Percentiles rank a stretch among this genome's conserved stretches.
These are phyloP conservation scores for Montipora cactus DNA, from an alignment of 64 coral and sea anemone species.

Conservation along the genomic window DNA sequence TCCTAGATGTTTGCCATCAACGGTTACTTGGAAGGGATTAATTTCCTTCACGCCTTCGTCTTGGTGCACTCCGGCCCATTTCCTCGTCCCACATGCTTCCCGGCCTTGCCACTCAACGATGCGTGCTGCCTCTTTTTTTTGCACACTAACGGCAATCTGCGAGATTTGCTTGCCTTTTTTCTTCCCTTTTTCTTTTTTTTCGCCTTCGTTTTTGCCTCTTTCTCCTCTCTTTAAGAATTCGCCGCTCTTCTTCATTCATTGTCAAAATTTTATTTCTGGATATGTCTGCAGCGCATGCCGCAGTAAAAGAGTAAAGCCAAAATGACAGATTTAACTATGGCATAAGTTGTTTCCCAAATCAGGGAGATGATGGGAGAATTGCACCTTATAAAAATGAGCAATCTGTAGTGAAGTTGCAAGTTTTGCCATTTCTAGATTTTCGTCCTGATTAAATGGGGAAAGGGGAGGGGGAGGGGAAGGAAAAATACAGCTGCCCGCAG, in stretches of 20 bases:
- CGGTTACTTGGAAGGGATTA: background rate
- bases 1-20: background rate
- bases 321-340: background rate
- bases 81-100: background rate
- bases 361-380: background rate
- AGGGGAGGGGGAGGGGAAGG: no score
- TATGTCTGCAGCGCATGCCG: no score
- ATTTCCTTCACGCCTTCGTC: constrained; percentile 28
- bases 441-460: no score
- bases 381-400: no score
- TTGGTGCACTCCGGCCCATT: background rate
- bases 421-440: no score
- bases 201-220: background rate
- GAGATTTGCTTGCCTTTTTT: constrained; percentile 26
- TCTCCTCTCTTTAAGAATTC: background rate
- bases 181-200: constrained; percentile 28
- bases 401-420: no score
- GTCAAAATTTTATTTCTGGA: no score
- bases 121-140: background rate
- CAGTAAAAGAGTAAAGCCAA: background rate
- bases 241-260: no score
- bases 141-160: background rate
- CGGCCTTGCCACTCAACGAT: background rate
- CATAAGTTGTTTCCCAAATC: background rate
- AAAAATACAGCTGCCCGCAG: no score